Base-by-base conservation (phyloP, 2,888 invertebrate species). In the Xanthorhoe designata region DNA sequence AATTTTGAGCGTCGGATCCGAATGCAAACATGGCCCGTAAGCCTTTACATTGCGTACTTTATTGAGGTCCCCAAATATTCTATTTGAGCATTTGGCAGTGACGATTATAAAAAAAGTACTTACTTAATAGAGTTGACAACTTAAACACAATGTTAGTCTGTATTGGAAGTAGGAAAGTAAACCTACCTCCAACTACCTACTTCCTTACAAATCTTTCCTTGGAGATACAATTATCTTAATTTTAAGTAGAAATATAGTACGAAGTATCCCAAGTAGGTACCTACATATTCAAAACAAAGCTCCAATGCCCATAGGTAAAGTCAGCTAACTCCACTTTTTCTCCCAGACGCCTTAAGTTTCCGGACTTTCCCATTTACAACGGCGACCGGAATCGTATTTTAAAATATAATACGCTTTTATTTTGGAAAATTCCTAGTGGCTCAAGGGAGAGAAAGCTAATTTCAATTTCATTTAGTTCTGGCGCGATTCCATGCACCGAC, bases 381-480 rank as follows among this genome's bases (percentile, higher is more conserved):
- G 78, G 83, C 84, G 83, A 82, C 83, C 81, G 83, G 79, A 86
- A 88, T 87, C 89, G 85, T 91, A 92, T 91, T 92, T 91, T 91
- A 91, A 90, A 91, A 91, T 91, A 90, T 91, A 92, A 91, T 91
- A 88, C 90, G 85, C 88, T 92, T 92, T 92, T 92, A 92, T 92
- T 92, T 92, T 87, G 88, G 87, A 84, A 85, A 89, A 89, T 90
- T 89, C 90, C 87, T 87, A 87, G 84, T 85, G 90, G 89, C 92
- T 90, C 91, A 80, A 64, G 92, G 92, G 92, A 92, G 90, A 80
- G 90, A 87, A 91, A 92, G 91, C 92, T 92, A 92, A 92, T 92
- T 92, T 92, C 92, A 92, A 92, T 92, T 92, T 92, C 92, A 92
- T 92, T 92, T 92, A 92, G 92, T 91, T 90, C 92, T 92, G 92